Evolutionary conservation across 2,888 invertebrate genomes (phyloP).

Genomic region (Camptogramma bilineatum): DNA sequence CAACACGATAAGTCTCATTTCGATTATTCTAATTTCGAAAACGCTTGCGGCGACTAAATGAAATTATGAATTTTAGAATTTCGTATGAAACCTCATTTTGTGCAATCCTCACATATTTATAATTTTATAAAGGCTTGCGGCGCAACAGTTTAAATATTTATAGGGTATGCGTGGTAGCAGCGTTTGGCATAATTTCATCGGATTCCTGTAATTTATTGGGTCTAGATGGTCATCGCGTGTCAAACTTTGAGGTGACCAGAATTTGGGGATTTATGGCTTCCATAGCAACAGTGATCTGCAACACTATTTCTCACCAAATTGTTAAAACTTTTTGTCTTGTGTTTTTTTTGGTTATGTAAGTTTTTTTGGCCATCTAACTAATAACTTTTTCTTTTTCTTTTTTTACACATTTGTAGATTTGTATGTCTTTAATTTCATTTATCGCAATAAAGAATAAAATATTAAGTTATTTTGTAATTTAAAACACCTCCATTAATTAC

Average conservation of each 20-base stretch:
- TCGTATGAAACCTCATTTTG: slow-evolving; percentile 33
- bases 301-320: slow-evolving; percentile 32
- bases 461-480: too few species aligned
- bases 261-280: slow-evolving; percentile 31
- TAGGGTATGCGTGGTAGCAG: slow-evolving; percentile 74
- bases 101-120: slow-evolving; percentile 36
- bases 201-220: slow-evolving; percentile 61
- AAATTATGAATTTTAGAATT: slow-evolving; percentile 33
- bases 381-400: too few species aligned
- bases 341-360: background rate
- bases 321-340: background rate
- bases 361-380: too few species aligned
- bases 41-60: slow-evolving; percentile 30
- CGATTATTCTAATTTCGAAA: slow-evolving; percentile 29
- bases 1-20: slow-evolving; percentile 31
- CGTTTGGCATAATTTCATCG: slow-evolving; percentile 62
- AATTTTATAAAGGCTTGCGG: slow-evolving; percentile 39
- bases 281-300: slow-evolving; percentile 16
- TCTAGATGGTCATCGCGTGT: slow-evolving; percentile 69
- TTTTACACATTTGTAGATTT: background rate
- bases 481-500: background rate
- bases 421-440: background rate
- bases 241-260: slow-evolving; percentile 43
- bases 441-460: background rate
- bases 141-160: slow-evolving; percentile 62